Percentiles rank a stretch among this genome's conserved stretches.
Evolutionary conservation across 92 coral and sea anemone genomes (phyloP).

Genomic region (Paramuricea clavata): DNA sequence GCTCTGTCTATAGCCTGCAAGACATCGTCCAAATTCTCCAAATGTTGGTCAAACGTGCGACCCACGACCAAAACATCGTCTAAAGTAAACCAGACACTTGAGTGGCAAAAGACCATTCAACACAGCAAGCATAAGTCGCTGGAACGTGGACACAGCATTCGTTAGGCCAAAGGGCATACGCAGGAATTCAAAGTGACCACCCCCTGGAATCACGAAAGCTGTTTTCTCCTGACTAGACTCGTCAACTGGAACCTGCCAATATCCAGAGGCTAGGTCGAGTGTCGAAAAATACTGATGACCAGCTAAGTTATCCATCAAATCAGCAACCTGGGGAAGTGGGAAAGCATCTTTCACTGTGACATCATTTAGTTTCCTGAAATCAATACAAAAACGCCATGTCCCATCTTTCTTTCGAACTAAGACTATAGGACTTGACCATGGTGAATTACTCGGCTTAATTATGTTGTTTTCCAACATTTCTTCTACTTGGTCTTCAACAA

Average conservation of each 20-base stretch:
- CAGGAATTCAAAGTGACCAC: slow-evolving; percentile 49
- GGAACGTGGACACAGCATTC: no score
- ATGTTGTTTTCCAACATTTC: background rate
- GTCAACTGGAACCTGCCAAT: slow-evolving; percentile 54
- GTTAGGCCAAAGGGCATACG: no score
- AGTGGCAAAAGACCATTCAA: no score
- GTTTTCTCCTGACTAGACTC: slow-evolving; percentile 41
- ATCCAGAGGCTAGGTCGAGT: slow-evolving; percentile 53
- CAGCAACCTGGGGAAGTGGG: slow-evolving; percentile 58
- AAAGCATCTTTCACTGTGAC: slow-evolving; percentile 64
- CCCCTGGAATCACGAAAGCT: slow-evolving; percentile 41
- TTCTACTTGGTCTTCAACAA: background rate
- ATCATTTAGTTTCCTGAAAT: slow-evolving; percentile 53
- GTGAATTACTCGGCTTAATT: slow-evolving; percentile 44
- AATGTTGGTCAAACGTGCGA: background rate
- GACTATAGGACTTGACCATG: slow-evolving; percentile 65
- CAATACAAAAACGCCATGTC: slow-evolving; percentile 52
- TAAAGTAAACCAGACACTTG: no score
- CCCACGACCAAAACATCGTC: no score
- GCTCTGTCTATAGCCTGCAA: background rate
- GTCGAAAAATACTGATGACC: slow-evolving; percentile 52
- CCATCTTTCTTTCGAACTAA: slow-evolving; percentile 51
- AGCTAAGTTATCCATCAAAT: slow-evolving; percentile 53
- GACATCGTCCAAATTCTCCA: background rate
- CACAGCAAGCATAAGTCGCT: no score